phyloP scores from a whole-genome alignment of 1,140 invertebrate genomes.

The Bombus balteatus region DNA sequence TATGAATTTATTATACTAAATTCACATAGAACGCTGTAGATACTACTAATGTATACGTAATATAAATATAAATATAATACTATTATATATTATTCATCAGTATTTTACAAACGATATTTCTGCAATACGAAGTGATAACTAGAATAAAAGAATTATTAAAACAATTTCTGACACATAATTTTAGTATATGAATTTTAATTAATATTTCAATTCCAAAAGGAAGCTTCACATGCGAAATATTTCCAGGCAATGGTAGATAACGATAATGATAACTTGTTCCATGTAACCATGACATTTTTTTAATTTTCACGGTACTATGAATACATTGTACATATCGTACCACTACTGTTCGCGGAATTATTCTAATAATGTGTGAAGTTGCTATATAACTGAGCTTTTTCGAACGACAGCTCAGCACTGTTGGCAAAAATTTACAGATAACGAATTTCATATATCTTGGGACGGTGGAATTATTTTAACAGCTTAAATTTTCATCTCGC shows the following conservation, averaged over 20 bases:
- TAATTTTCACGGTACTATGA: background rate
- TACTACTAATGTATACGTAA: too few species aligned
- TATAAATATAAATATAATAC: too few species aligned
- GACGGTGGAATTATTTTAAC: slow-evolving; percentile 10
- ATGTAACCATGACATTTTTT: background rate
- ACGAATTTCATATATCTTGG: background rate
- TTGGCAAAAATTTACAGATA: background rate
- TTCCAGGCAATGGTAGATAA: background rate
- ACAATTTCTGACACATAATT: too few species aligned
- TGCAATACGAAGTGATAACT: background rate
- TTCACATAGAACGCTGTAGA: too few species aligned
- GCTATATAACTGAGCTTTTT: background rate
- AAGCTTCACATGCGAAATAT: too few species aligned
- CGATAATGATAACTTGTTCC: background rate
- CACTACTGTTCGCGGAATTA: background rate
- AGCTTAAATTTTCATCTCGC: slow-evolving; percentile 25
- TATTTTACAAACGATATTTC: too few species aligned
- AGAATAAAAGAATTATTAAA: too few species aligned
- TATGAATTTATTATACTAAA: too few species aligned
- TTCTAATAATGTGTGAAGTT: background rate
- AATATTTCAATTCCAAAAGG: background rate
- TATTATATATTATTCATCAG: too few species aligned
- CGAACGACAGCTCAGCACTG: background rate
- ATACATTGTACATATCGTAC: background rate
- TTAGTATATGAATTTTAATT: background rate